Evolutionary conservation across 2,113 vertebrate species (phyloP), one percentile per base, ranked within the genome.

Genomic region (Syrrhaptes paradoxus): DNA sequence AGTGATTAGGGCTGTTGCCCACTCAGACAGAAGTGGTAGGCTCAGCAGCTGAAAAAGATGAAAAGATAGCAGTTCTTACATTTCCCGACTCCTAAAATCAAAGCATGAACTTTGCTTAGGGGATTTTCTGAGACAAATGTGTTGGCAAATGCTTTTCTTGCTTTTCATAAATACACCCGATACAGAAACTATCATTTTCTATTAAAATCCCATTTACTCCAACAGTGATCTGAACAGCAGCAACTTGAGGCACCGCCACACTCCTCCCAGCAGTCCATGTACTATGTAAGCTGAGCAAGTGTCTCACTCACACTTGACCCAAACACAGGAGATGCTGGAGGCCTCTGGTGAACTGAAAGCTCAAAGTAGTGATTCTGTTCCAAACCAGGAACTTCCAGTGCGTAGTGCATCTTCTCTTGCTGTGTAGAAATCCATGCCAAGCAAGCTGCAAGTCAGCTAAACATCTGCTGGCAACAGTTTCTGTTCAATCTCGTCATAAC

Each of bases 371-470:
- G 65, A 87, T 85, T 61, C 36, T 54, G 21, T 87, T 80, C 67
- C 24, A 38, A 73, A 89, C 25, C 32, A 66, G 38, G 38, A 24
- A 82, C 83, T 90, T 90, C 76, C 85, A 88, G 70, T 4, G 10
- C 26, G 85, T 96, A 91, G 90, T 96, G 93, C 89, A 62, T 92
- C 4, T 51, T 81, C 36, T 81, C 34, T 61, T 74, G 38, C 32
- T 67, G 19, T 7, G 7, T 67, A 84, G 51, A 16, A 65, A 29
- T 24, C 51, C 21, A 9, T 82, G 34, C n/a, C 41, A 78, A 72
- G 24, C 59, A 82, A 93, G 52, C 57, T 61, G 16, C 14, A 13
- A 28, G 12, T 46, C 54, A 81, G 22, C 49, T 48, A 54, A 76
- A 78, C 17, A 45, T 36, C 17, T 34, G 5, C 48, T 75, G 28